A percentile compares a stretch with the other conserved stretches of the same genome.
These are phyloP conservation scores for Malurus alboscapulatus DNA, from an alignment of 2,113 vertebrate genomes.

Conservation along the genomic window DNA sequence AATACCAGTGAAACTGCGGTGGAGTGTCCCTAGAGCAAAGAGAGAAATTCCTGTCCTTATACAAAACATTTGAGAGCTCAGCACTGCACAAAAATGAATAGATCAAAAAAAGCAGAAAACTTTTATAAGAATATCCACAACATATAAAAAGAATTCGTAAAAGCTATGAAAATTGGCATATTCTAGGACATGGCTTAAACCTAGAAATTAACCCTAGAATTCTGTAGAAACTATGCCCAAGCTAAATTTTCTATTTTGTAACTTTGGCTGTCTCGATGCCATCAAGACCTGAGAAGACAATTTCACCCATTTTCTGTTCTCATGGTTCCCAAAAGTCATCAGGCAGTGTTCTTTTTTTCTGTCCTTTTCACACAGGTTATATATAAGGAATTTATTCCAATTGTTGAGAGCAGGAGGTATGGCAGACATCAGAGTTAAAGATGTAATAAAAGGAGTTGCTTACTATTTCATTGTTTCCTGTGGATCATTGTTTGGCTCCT, in stretches of 20 bases:
- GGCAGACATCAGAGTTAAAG: background rate
- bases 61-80: background rate
- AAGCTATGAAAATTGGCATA: background rate
- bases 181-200: background rate
- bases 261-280: background rate
- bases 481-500: background rate
- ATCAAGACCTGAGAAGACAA: background rate
- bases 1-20: background rate
- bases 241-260: background rate
- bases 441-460: background rate
- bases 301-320: background rate
- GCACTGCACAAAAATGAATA: background rate
- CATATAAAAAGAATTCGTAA: background rate
- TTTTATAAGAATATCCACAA: background rate
- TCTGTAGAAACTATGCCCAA: background rate
- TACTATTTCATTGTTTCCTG: background rate
- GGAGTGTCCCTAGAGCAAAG: background rate
- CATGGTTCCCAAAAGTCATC: background rate
- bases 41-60: background rate
- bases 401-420: background rate
- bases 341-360: background rate
- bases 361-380: background rate
- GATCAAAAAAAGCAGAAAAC: background rate
- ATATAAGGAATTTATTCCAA: background rate
- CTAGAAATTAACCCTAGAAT: background rate